These are phyloP conservation scores for Pollicipes pollicipes DNA, from an alignment of 1,140 invertebrate genomes.

Conservation along the genomic window DNA sequence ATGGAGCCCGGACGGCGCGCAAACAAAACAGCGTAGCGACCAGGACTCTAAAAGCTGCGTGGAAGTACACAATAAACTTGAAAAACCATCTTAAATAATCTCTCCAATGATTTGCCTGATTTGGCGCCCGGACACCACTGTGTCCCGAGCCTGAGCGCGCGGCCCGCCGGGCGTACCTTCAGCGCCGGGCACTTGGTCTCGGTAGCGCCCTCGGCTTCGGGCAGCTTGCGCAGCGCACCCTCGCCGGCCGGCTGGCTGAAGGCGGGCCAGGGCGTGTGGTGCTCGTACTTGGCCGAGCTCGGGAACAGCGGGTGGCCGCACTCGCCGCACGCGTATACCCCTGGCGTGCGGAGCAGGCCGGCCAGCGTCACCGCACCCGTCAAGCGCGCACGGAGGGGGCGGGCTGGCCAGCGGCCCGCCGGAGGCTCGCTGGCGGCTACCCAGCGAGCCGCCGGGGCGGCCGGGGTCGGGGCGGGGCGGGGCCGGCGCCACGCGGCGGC, in stretches of 20 bases:
- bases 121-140: no score
- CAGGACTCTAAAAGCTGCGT: no score
- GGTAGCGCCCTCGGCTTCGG: slow-evolving; percentile 22
- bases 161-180: slow-evolving; percentile 16
- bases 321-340: slow-evolving; percentile 26
- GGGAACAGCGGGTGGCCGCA: slow-evolving; percentile 34
- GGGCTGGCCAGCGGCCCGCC: not conserved
- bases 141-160: no score
- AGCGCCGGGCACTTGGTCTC: slow-evolving; percentile 8
- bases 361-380: not conserved
- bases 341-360: slow-evolving; percentile 8
- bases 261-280: slow-evolving; percentile 36
- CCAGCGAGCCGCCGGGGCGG: no score
- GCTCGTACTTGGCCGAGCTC: slow-evolving; percentile 34
- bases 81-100: no score
- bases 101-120: no score
- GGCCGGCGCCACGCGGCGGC: no score
- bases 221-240: slow-evolving; percentile 28
- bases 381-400: no score
- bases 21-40: no score
- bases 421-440: not conserved
- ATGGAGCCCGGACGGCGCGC: no score
- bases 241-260: slow-evolving; percentile 30
- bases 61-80: no score
- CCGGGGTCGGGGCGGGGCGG: no score